These are phyloP conservation scores for Amphipyra berbera DNA, from an alignment of 2,888 invertebrate species.

Conservation along the genomic window DNA sequence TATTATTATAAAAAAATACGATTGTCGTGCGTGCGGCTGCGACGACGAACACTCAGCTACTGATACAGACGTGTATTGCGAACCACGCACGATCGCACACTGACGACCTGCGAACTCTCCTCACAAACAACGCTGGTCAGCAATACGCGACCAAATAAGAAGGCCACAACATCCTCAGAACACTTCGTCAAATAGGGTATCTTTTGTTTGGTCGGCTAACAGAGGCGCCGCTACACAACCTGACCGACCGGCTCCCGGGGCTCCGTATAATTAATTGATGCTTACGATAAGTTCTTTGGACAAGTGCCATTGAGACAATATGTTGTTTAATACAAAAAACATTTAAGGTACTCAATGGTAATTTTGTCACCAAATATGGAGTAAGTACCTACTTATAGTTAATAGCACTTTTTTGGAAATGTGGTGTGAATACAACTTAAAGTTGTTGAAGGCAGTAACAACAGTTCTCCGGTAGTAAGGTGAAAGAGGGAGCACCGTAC, in stretches of 20 bases:
- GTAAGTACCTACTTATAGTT: neutral
- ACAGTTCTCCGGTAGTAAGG: too few relatives aligned
- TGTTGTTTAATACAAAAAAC: constrained; percentile 1
- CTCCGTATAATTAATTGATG: constrained; percentile 1
- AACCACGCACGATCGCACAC: constrained; percentile 44
- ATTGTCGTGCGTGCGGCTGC: constrained; percentile 42
- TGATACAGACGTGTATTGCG: constrained; percentile 27
- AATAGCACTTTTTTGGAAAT: neutral
- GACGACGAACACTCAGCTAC: constrained; percentile 18
- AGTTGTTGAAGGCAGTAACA: too few relatives aligned
- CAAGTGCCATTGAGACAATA: constrained; percentile 15
- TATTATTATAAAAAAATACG: constrained; percentile 59
- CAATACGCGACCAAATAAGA: constrained; percentile 10
- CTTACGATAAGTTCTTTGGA: constrained; percentile 16
- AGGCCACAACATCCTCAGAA: neutral
- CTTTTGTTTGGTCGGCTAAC: constrained; percentile 2
- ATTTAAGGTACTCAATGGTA: neutral
- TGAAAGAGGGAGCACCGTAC: too few relatives aligned
- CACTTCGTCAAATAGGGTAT: neutral
- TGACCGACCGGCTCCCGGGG: constrained; percentile 9
- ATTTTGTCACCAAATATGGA: neutral
- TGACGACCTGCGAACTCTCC: constrained; percentile 21
- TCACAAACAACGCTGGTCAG: constrained; percentile 10
- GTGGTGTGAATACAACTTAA: too few relatives aligned
- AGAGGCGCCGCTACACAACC: constrained; percentile 31